Conservation (phyloP, 2,888 invertebrate genomes). For the Hirtodrosophila cameraria region DNA sequence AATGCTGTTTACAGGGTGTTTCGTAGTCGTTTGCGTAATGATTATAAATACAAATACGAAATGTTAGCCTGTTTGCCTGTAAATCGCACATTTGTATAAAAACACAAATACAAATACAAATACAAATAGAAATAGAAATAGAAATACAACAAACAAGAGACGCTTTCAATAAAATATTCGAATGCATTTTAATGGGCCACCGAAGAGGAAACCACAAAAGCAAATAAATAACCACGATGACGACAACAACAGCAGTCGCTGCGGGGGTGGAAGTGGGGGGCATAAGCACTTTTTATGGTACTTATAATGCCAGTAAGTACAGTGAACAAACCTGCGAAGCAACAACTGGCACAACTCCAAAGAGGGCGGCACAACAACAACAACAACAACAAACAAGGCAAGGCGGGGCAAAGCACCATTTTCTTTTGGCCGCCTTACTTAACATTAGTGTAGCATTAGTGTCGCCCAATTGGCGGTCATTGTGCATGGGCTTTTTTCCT, state of each 20-base stretch:
- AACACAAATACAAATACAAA: not conserved
- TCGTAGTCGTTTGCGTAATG: too few relatives aligned
- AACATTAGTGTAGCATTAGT: constrained; percentile 43
- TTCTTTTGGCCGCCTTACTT: constrained; percentile 13
- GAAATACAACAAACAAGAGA: not conserved
- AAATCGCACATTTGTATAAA: too few relatives aligned
- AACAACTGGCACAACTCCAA: constrained; percentile 49
- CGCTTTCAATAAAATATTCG: constrained; percentile 18
- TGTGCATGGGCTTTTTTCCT: constrained; percentile 20
- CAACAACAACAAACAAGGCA: too few relatives aligned
- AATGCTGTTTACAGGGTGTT: too few relatives aligned
- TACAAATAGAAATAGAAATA: not conserved
- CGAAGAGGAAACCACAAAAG: constrained; percentile 9
- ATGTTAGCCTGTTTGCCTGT: too few relatives aligned
- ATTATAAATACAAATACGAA: too few relatives aligned
- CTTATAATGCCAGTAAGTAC: constrained; percentile 25
- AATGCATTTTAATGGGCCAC: constrained; percentile 41
- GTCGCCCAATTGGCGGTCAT: constrained; percentile 56
- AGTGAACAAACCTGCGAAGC: constrained; percentile 27
- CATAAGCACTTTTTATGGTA: not conserved
- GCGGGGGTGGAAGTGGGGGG: too few relatives aligned
- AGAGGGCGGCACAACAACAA: not conserved
- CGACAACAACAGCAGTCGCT: too few relatives aligned
- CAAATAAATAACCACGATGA: constrained; percentile 39
- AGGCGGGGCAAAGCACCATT: too few relatives aligned